A percentile compares a stretch with the other conserved stretches of the same genome.
Evolutionary conservation across 2,888 invertebrate genomes (phyloP).

Genomic region (Drosophila meridiana): DNA sequence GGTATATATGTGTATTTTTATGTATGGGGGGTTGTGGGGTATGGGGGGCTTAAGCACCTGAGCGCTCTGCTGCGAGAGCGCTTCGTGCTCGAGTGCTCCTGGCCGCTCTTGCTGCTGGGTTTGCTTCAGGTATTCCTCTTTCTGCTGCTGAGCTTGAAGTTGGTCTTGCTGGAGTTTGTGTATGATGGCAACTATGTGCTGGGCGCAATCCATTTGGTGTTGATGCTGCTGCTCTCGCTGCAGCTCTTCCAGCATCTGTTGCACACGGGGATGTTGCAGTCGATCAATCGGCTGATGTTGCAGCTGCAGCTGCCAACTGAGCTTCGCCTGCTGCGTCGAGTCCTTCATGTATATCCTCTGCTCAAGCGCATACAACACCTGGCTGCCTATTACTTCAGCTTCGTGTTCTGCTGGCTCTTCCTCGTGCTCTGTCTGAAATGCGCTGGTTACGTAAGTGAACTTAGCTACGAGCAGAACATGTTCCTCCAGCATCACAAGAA

Average conservation of each 20-base stretch:
- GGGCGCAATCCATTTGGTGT: constrained; percentile 15
- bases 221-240: constrained; percentile 28
- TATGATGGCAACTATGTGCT: neutral
- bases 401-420: constrained; percentile 17
- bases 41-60: no score
- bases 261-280: constrained; percentile 48
- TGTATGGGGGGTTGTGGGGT: no score
- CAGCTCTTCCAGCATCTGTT: constrained; percentile 47
- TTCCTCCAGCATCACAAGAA: constrained; percentile 16
- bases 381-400: constrained; percentile 51
- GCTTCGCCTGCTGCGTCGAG: constrained; percentile 17
- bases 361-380: constrained; percentile 30
- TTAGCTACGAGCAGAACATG: constrained; percentile 15
- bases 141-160: neutral
- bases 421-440: constrained; percentile 17
- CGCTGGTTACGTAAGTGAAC: constrained; percentile 8
- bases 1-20: no score
- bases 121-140: constrained; percentile 31
- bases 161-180: constrained; percentile 4
- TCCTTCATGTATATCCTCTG: constrained; percentile 19
- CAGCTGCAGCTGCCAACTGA: constrained; percentile 14
- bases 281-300: constrained; percentile 10
- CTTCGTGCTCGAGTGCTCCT: constrained; percentile 20
- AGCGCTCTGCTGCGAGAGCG: neutral
- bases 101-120: constrained; percentile 11